Percentiles rank a stretch among this genome's conserved stretches.
Evolutionary conservation across 2,113 vertebrate genomes (phyloP).

Genomic region (Silurus meridionalis): DNA sequence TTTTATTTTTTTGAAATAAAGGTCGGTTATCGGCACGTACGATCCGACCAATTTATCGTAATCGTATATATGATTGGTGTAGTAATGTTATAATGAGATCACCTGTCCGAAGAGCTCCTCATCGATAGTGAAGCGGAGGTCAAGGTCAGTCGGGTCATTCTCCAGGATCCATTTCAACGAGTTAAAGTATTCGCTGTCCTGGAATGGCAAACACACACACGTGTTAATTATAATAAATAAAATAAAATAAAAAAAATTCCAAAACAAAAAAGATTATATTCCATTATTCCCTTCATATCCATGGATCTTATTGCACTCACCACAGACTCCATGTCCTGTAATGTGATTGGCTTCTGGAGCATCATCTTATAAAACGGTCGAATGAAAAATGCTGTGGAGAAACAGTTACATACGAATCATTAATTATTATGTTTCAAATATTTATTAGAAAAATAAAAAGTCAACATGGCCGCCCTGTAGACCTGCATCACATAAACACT

Average conservation of each 20-base stretch:
- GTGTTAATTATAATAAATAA: too few relatives aligned
- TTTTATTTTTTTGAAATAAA: too few relatives aligned
- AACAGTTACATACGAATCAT: constrained; percentile 24
- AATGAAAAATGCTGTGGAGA: constrained; percentile 91
- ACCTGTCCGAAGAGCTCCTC: constrained; percentile 99
- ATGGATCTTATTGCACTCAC: constrained; percentile 68
- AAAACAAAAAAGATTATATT: too few relatives aligned
- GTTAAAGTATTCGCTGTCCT: constrained; percentile 98
- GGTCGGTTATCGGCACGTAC: too few relatives aligned
- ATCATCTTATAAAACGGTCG: constrained; percentile 99
- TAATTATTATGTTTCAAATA: not conserved
- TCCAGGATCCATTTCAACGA: constrained; percentile 96
- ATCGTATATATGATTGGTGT: constrained; percentile 1
- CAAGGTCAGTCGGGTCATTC: constrained; percentile 92
- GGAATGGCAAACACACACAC: constrained; percentile 39
- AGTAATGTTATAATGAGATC: not conserved
- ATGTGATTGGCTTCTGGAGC: constrained; percentile 91
- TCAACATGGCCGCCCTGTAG: too few relatives aligned
- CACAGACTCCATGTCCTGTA: constrained; percentile 99
- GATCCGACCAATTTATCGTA: too few relatives aligned
- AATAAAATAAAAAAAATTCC: not conserved
- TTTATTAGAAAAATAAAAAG: too few relatives aligned
- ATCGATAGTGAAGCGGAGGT: constrained; percentile 91
- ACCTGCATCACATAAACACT: too few relatives aligned
- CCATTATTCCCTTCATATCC: too few relatives aligned